A percentile compares a stretch with the other conserved stretches of the same genome.
Evolutionary conservation across 2,888 invertebrate species (phyloP).

Genomic region (Gibbula magus): DNA sequence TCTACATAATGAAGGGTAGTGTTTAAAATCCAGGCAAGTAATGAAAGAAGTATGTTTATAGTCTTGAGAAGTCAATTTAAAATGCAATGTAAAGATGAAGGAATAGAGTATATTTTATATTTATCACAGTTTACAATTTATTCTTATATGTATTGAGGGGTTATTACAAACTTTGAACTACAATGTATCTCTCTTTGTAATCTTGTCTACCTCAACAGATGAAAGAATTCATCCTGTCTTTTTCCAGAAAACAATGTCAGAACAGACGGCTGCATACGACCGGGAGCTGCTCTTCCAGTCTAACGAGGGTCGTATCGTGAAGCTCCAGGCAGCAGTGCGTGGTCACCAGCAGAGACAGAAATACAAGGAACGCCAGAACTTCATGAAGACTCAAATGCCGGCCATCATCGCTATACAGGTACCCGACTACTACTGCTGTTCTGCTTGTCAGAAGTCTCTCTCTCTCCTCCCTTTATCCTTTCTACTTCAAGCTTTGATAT

Average conservation of each 20-base stretch:
- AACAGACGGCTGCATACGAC: slow-evolving; percentile 70
- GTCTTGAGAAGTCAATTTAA: too few species aligned
- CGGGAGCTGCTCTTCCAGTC: slow-evolving; percentile 70
- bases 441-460: background rate
- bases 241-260: slow-evolving; percentile 65
- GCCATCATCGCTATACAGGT: slow-evolving; percentile 74
- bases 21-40: too few species aligned
- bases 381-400: slow-evolving; percentile 64
- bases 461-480: background rate
- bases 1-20: too few species aligned
- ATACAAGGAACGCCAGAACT: slow-evolving; percentile 65
- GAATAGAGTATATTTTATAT: too few species aligned
- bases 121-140: too few species aligned
- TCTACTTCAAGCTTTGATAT: too few species aligned
- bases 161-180: background rate
- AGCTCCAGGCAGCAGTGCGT: slow-evolving; percentile 80
- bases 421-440: background rate
- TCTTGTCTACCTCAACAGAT: background rate
- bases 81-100: too few species aligned
- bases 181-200: too few species aligned
- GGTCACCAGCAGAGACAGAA: slow-evolving; percentile 80
- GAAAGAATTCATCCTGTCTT: too few species aligned
- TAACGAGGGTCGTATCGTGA: slow-evolving; percentile 76
- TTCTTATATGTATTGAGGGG: background rate
- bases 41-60: too few species aligned